Base-by-base conservation (phyloP, 2,113 vertebrate species). In the Cichladusa arquata region DNA sequence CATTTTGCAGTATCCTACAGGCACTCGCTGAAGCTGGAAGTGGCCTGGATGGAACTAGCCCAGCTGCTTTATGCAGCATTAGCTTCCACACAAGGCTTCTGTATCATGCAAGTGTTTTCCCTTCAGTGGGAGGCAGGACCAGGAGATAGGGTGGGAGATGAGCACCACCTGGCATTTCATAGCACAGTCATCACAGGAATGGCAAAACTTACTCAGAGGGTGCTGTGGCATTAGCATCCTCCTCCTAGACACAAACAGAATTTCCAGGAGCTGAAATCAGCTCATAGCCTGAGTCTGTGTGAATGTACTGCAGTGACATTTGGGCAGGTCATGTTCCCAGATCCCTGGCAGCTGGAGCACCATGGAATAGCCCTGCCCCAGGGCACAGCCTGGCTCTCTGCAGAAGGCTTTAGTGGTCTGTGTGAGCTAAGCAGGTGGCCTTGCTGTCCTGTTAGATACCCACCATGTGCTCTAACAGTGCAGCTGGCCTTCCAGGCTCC, bases 191-290 rank as follows among this genome's bases (percentile, higher is more conserved):
- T 61, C 74, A 40, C 45, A 2, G 28, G 50, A 73, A 82, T 54
- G 58, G 88, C 40, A 57, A 94, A 92, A 93, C 58, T 79, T 87
- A 36, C 92, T 86, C 90, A 82, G 72, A 90, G 74, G 78, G 72
- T 90, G 90, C 78, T 64, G 57, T 54, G 57, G 48, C 76, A 91
- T 56, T 72, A 64, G 22, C n/a, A 69, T 65, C 58, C 66, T 90
- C 74, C 74, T 92, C 88, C 45, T 42, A 83, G 79, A 24, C 51
- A 86, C 67, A 56, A 82, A 22, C 18, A 90, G 90, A 61, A 83
- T 58, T 88, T 77, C 66, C 74, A 71, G 42, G 40, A 50, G 88
- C 90, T 60, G 58, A 48, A 85, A 80, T 71, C 62, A 48, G 62
- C 79, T 80, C 45, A 1, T 6, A 88, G 71, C 29, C 86, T 20